phyloP scores from a whole-genome alignment of 2,113 vertebrate genomes.

The Mystacornis crossleyi region DNA sequence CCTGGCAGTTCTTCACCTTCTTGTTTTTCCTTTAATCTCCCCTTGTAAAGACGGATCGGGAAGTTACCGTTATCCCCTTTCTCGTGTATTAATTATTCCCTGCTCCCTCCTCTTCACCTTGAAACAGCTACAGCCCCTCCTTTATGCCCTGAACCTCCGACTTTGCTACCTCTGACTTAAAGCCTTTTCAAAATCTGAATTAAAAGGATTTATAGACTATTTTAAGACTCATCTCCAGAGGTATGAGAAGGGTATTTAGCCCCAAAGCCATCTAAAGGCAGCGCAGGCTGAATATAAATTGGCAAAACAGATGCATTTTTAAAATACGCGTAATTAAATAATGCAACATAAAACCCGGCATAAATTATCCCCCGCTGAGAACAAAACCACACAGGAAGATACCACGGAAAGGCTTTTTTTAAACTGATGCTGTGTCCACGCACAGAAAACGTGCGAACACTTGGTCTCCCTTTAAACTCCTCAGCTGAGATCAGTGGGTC shows the following conservation, averaged over 20 bases:
- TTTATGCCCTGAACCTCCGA: neutral
- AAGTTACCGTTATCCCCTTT: neutral
- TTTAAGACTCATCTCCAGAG: conserved; percentile 24
- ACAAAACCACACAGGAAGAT: neutral
- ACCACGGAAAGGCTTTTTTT: neutral
- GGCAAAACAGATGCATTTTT: conserved; percentile 34
- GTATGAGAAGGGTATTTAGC: neutral
- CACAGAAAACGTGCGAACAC: neutral
- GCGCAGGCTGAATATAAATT: neutral
- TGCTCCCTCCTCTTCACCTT: neutral
- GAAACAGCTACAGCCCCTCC: neutral
- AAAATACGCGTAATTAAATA: conserved; percentile 17
- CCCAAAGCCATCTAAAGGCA: neutral
- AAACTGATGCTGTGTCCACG: neutral
- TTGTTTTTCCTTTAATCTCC: neutral
- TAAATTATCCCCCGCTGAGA: conserved; percentile 10
- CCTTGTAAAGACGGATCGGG: neutral
- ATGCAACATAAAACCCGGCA: conserved; percentile 9
- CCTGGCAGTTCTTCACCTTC: neutral
- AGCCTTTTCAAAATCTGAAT: neutral
- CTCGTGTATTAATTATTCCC: neutral
- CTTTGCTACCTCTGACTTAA: neutral
- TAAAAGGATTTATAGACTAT: conserved; percentile 6
- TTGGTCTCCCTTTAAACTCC: neutral
- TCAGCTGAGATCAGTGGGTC: neutral